Percentiles rank a stretch among this genome's conserved stretches.
phyloP scores from a whole-genome alignment of 2,888 invertebrate genomes.

The Thecophora atra region DNA sequence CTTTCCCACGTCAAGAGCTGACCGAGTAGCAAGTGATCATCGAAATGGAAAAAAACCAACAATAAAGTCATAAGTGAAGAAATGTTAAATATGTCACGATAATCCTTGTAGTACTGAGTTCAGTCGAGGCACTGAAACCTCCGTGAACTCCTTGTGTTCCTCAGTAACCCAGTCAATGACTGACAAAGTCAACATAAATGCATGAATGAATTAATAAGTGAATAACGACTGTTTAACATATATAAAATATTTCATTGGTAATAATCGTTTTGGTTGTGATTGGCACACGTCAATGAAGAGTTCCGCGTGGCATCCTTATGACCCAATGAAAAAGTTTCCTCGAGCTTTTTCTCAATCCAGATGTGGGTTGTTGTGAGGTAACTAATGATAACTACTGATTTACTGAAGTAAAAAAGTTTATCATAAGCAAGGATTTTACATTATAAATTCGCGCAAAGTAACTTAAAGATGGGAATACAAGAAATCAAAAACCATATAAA shows the following conservation, averaged over 20 bases:
- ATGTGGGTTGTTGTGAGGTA: not conserved
- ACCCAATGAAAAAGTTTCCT: conserved; percentile 6
- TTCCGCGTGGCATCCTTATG: not conserved
- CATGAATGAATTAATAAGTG: too few species aligned
- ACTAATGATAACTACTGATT: not conserved
- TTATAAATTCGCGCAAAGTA: conserved; percentile 4
- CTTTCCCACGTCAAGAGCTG: too few species aligned
- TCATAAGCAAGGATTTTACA: not conserved
- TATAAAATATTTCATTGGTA: too few species aligned
- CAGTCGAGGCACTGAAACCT: too few species aligned
- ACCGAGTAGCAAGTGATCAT: too few species aligned
- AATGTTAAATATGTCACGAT: not conserved
- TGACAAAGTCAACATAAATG: too few species aligned
- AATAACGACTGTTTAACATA: too few species aligned
- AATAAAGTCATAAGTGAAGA: too few species aligned
- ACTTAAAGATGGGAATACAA: not conserved
- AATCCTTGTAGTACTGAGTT: too few species aligned
- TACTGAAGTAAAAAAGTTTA: not conserved
- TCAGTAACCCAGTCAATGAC: too few species aligned
- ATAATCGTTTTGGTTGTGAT: not conserved
- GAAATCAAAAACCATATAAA: not conserved
- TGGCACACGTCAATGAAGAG: not conserved
- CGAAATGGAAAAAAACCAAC: too few species aligned
- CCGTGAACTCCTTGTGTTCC: not conserved
- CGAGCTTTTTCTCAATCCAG: not conserved